These are phyloP conservation scores for Pseudorhombus dupliciocellatus DNA, from an alignment of 2,113 vertebrate species.

Conservation along the genomic window DNA sequence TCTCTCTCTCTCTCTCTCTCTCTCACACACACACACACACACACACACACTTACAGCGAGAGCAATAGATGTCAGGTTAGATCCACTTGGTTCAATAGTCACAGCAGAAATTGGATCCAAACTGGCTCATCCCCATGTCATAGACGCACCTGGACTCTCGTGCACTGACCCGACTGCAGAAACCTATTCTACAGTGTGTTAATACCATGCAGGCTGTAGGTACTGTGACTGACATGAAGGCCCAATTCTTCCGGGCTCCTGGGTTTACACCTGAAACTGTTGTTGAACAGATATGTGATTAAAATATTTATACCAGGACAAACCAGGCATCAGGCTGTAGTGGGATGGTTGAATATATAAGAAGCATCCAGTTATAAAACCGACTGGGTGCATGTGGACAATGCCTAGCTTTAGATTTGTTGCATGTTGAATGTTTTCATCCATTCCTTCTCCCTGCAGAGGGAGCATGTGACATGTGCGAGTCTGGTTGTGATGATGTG, in stretches of 20 bases:
- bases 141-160: constrained; percentile 55
- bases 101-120: constrained; percentile 50
- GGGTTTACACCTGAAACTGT: neutral
- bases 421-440: constrained; percentile 33
- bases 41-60: neutral
- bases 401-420: constrained; percentile 23
- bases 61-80: constrained; percentile 43
- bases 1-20: neutral
- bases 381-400: constrained; percentile 7
- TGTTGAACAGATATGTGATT: neutral
- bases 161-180: constrained; percentile 33
- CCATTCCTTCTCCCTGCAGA: constrained; percentile 38
- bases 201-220: neutral
- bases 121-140: constrained; percentile 38
- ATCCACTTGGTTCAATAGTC: constrained; percentile 56
- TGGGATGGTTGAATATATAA: neutral
- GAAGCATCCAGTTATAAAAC: neutral
- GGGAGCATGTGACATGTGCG: constrained; percentile 33
- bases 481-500: constrained; percentile 41
- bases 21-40: neutral
- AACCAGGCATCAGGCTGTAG: neutral
- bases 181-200: constrained; percentile 12
- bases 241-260: neutral
- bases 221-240: neutral
- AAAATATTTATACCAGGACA: neutral